Evolutionary conservation across 35 echinoderm and acorn worm species (phyloP).

Genomic region (Anneissia japonica): DNA sequence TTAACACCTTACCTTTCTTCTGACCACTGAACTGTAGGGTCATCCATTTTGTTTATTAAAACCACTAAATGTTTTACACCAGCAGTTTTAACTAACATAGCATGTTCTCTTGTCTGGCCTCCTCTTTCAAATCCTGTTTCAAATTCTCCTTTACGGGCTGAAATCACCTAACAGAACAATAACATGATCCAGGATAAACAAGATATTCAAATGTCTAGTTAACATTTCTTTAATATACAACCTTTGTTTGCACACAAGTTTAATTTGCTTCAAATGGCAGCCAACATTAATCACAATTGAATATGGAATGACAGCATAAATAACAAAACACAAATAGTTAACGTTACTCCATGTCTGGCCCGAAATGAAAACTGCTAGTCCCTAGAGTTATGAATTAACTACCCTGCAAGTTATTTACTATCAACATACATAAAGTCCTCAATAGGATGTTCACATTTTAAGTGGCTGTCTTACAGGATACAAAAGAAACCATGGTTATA

Average conservation of each 20-base stretch:
- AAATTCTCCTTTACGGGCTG: conserved; percentile 97
- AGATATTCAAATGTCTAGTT: too few species aligned
- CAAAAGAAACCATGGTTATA: too few species aligned
- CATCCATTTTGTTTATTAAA: conserved; percentile 98
- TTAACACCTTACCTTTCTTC: conserved; percentile 71
- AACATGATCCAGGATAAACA: too few species aligned
- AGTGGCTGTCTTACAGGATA: too few species aligned
- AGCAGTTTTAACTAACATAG: conserved; percentile 96
- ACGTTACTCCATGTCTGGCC: not conserved
- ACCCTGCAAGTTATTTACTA: too few species aligned
- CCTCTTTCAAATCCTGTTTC: conserved; percentile 97
- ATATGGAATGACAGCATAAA: not conserved
- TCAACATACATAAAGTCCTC: too few species aligned
- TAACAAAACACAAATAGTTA: not conserved
- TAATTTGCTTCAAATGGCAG: not conserved
- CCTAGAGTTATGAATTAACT: too few species aligned
- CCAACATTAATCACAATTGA: not conserved
- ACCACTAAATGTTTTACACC: conserved; percentile 98
- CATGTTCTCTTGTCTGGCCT: conserved; percentile 89
- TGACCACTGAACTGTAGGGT: conserved; percentile 85
- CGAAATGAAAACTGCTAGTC: too few species aligned
- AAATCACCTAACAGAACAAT: conserved; percentile 65
- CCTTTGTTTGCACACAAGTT: too few species aligned
- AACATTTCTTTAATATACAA: too few species aligned
- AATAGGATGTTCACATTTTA: too few species aligned